phyloP scores from a whole-genome alignment of 2,113 vertebrate species.

The Balaeniceps rex region DNA sequence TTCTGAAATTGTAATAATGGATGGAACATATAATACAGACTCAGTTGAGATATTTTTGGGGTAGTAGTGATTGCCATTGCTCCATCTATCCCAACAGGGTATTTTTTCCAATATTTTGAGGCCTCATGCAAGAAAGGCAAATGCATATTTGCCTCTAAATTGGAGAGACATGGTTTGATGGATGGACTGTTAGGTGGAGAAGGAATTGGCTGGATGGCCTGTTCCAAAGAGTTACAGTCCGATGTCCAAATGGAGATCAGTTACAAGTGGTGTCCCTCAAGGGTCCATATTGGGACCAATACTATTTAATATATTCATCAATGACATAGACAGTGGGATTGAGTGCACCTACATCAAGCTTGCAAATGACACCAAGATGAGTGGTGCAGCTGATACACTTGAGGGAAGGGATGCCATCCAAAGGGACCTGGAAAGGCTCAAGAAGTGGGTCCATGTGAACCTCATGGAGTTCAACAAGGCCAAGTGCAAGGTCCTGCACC shows the following conservation, averaged over 20 bases:
- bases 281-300: neutral
- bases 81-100: neutral
- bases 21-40: neutral
- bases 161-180: neutral
- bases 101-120: neutral
- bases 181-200: neutral
- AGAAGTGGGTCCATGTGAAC: neutral
- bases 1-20: neutral
- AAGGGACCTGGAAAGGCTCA: neutral
- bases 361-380: neutral
- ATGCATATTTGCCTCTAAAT: neutral
- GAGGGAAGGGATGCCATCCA: neutral
- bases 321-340: neutral
- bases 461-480: neutral
- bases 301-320: neutral
- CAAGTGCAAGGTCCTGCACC: neutral
- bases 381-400: neutral
- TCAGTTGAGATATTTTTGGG: neutral
- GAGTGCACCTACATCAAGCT: neutral
- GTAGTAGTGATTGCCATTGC: neutral
- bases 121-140: neutral
- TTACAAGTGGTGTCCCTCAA: neutral
- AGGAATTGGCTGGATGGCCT: neutral
- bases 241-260: neutral
- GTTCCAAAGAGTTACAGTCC: neutral